A percentile compares a stretch with the other conserved stretches of the same genome.
phyloP scores from a whole-genome alignment of 2,113 vertebrate species.

The Labrus mixtus region DNA sequence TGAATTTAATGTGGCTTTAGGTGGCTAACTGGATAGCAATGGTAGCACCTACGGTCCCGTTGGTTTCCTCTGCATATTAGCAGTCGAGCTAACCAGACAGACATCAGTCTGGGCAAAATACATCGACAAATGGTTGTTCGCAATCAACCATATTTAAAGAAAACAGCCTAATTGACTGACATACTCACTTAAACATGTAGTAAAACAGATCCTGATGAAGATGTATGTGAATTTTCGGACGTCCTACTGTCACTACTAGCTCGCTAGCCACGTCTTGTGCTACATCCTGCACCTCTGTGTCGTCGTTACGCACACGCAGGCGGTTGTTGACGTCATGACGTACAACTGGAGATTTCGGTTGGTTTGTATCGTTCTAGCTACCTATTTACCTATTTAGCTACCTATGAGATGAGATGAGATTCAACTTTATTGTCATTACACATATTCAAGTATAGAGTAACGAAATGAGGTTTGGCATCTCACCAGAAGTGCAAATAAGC shows the following conservation, averaged over 20 bases:
- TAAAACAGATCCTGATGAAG: constrained; percentile 4
- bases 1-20: constrained; percentile 19
- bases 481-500: too few relatives aligned
- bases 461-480: too few relatives aligned
- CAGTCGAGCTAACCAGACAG: constrained; percentile 63
- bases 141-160: not conserved
- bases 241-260: constrained; percentile 51
- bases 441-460: too few relatives aligned
- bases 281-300: constrained; percentile 72
- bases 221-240: constrained; percentile 28
- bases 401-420: too few relatives aligned
- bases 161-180: not conserved
- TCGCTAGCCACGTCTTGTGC: constrained; percentile 73
- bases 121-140: not conserved
- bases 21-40: constrained; percentile 20
- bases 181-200: constrained; percentile 59
- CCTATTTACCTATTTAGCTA: too few relatives aligned
- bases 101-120: constrained; percentile 25
- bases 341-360: not conserved
- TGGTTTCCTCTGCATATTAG: constrained; percentile 61
- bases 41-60: constrained; percentile 39
- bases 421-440: too few relatives aligned
- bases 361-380: too few relatives aligned
- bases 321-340: constrained; percentile 48
- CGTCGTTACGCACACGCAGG: constrained; percentile 6